A percentile compares a stretch with the other conserved stretches of the same genome.
phyloP scores from a whole-genome alignment of 2,113 vertebrate genomes.

The Vulpes lagopus region DNA sequence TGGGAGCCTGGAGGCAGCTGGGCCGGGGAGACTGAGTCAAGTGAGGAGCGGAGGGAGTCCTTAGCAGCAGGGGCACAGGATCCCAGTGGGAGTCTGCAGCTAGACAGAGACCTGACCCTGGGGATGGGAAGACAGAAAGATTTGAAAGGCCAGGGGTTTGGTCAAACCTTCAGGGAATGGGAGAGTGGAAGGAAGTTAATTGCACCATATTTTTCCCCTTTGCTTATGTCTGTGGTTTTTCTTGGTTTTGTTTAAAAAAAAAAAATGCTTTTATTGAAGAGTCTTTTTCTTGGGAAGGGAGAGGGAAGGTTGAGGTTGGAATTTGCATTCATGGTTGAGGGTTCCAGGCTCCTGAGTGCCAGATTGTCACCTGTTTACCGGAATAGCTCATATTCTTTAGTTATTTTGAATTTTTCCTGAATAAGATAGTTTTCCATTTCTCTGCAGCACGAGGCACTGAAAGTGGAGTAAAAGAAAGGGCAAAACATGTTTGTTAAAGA shows the following conservation, averaged over 20 bases:
- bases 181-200: background rate
- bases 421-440: background rate
- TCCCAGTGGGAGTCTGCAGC: background rate
- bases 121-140: background rate
- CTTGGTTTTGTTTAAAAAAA: background rate
- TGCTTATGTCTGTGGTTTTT: background rate
- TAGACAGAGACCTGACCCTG: background rate
- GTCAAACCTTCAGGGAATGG: background rate
- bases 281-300: background rate
- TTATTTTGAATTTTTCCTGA: slow-evolving; percentile 23
- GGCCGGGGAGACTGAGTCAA: background rate
- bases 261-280: background rate
- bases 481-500: background rate
- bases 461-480: background rate
- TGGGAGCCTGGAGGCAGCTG: background rate
- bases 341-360: background rate
- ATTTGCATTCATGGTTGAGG: background rate
- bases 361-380: background rate
- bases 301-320: background rate
- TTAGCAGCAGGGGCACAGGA: background rate
- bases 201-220: background rate
- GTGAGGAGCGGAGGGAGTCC: background rate
- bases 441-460: background rate
- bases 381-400: background rate
- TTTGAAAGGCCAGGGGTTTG: background rate